A percentile compares a stretch with the other conserved stretches of the same genome.
Evolutionary conservation across 2,797 vertebrate genomes (phyloP).

Genomic region (Alauda arvensis): DNA sequence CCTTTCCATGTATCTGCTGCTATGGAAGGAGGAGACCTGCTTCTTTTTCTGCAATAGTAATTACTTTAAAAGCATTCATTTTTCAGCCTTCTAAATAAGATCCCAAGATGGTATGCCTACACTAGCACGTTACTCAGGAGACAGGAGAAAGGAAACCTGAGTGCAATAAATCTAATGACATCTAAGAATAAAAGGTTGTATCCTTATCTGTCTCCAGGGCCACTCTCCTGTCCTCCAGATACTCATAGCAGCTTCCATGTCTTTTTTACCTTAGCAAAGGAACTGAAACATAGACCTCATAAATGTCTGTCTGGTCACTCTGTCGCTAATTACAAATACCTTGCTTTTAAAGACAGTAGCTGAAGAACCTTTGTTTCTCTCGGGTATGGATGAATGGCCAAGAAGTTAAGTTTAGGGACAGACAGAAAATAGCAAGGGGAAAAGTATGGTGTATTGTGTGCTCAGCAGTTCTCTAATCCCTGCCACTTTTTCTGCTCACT

Average conservation of each 20-base stretch:
- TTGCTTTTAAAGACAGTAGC: background rate
- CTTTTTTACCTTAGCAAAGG: background rate
- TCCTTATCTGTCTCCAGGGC: background rate
- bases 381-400: background rate
- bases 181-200: background rate
- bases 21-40: background rate
- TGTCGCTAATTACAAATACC: fast-evolving
- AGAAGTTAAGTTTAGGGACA: background rate
- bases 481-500: background rate
- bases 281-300: background rate
- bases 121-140: background rate
- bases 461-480: background rate
- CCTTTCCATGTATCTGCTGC: background rate
- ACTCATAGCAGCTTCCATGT: fast-evolving
- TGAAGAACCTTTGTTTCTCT: background rate
- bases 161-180: background rate
- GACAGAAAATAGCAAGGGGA: background rate
- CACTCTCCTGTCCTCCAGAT: background rate
- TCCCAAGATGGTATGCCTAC: background rate
- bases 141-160: background rate
- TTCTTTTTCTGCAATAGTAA: background rate
- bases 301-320: background rate
- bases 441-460: fast-evolving
- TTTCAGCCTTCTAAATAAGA: background rate
- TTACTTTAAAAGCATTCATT: background rate